phyloP scores from a whole-genome alignment of 2,888 invertebrate genomes.

The Empis livida region DNA sequence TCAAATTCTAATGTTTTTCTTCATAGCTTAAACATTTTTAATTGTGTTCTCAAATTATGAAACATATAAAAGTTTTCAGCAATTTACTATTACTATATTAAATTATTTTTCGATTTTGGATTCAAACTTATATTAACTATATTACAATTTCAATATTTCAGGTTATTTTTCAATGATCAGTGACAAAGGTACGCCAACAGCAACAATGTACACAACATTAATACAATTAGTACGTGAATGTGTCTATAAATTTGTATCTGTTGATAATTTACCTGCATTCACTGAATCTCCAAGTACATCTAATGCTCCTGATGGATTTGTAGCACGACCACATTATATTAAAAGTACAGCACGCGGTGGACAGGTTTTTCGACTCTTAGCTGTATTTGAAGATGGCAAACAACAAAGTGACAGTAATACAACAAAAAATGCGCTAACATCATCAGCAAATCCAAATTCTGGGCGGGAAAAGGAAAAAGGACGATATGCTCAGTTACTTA shows the following conservation, averaged over 20 bases:
- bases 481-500: conserved; percentile 59
- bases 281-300: conserved; percentile 29
- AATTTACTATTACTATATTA: no score
- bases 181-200: conserved; percentile 51
- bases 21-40: no score
- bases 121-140: not conserved
- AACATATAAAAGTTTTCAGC: no score
- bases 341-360: conserved; percentile 59
- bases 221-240: conserved; percentile 54
- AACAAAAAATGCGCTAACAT: conserved; percentile 11
- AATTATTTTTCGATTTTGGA: no score
- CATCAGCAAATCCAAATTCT: conserved; percentile 16
- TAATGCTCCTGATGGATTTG: conserved; percentile 16
- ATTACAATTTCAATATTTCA: conserved; percentile 24
- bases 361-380: conserved; percentile 56
- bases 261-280: conserved; percentile 35
- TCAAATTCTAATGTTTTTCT: no score
- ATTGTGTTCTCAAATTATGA: no score
- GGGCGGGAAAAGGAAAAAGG: conserved; percentile 37
- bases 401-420: conserved; percentile 20
- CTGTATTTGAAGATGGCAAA: conserved; percentile 59
- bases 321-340: conserved; percentile 41
- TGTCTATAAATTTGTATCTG: conserved; percentile 40
- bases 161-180: conserved; percentile 58
- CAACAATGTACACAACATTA: conserved; percentile 49